phyloP scores from a whole-genome alignment of 2,888 invertebrate genomes.

The Melanargia galathea region DNA sequence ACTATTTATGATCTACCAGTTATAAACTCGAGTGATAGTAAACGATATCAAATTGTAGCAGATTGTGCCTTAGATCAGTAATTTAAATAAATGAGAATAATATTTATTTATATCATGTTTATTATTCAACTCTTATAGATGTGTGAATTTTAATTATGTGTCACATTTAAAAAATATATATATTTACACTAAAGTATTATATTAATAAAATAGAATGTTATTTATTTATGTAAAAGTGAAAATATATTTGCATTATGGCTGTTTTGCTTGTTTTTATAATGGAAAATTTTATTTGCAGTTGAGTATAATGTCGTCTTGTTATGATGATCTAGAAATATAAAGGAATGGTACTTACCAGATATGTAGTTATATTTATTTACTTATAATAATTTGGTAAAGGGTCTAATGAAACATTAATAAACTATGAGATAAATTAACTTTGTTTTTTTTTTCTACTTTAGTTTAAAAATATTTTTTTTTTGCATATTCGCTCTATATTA shows the following conservation, averaged over 20 bases:
- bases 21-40: conserved; percentile 68
- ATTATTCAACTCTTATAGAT: conserved; percentile 57
- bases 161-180: conserved; percentile 54
- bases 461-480: neutral
- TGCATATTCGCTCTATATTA: too few species aligned
- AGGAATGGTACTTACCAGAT: conserved; percentile 75
- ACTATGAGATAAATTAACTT: conserved; percentile 66
- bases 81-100: conserved; percentile 52
- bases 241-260: conserved; percentile 67
- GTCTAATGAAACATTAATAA: conserved; percentile 82
- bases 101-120: conserved; percentile 46
- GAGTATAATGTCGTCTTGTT: conserved; percentile 59
- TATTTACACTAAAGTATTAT: conserved; percentile 49
- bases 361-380: conserved; percentile 82
- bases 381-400: conserved; percentile 82
- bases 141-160: conserved; percentile 53
- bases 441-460: conserved; percentile 44
- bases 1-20: conserved; percentile 68
- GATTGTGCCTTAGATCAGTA: conserved; percentile 80
- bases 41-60: conserved; percentile 68
- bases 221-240: conserved; percentile 52
- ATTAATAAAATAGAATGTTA: conserved; percentile 51
- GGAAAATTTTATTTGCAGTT: conserved; percentile 73
- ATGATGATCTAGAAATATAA: conserved; percentile 64
- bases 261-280: conserved; percentile 73